These are phyloP conservation scores for Psylliodes chrysocephalus DNA, from an alignment of 2,888 invertebrate species.

Conservation along the genomic window DNA sequence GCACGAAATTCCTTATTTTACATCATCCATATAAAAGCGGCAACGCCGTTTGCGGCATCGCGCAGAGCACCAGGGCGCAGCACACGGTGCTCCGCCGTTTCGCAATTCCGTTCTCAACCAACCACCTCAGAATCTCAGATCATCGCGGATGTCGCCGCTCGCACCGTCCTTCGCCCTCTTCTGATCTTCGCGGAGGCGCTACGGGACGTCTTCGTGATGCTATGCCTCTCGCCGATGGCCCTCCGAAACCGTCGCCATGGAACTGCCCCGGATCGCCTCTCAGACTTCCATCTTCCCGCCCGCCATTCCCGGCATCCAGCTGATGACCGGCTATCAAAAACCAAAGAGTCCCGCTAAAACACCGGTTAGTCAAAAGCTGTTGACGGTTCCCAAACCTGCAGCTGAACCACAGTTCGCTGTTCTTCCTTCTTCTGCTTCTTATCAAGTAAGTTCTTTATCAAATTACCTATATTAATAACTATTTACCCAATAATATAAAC, in stretches of 20 bases:
- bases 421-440: constrained; percentile 63
- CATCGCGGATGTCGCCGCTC: not conserved
- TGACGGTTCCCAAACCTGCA: constrained; percentile 51
- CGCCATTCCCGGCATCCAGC: constrained; percentile 49
- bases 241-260: constrained; percentile 52
- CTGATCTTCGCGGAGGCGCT: constrained; percentile 3
- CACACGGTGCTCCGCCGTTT: constrained; percentile 18
- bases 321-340: constrained; percentile 50
- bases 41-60: constrained; percentile 18
- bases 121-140: not conserved
- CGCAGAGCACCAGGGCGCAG: constrained; percentile 21
- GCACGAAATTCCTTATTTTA: too few relatives aligned
- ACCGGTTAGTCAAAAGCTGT: constrained; percentile 56
- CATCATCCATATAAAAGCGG: not conserved
- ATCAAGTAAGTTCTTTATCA: constrained; percentile 56
- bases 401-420: constrained; percentile 61
- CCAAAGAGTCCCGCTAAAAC: constrained; percentile 52
- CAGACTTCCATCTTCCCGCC: constrained; percentile 61
- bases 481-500: too few relatives aligned
- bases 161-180: not conserved
- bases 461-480: too few relatives aligned
- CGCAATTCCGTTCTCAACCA: not conserved
- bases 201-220: constrained; percentile 22
- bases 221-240: constrained; percentile 49
- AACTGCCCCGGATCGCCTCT: constrained; percentile 61